These are phyloP conservation scores for Myripristis murdjan DNA, from an alignment of 2,797 vertebrate species.

Conservation along the genomic window DNA sequence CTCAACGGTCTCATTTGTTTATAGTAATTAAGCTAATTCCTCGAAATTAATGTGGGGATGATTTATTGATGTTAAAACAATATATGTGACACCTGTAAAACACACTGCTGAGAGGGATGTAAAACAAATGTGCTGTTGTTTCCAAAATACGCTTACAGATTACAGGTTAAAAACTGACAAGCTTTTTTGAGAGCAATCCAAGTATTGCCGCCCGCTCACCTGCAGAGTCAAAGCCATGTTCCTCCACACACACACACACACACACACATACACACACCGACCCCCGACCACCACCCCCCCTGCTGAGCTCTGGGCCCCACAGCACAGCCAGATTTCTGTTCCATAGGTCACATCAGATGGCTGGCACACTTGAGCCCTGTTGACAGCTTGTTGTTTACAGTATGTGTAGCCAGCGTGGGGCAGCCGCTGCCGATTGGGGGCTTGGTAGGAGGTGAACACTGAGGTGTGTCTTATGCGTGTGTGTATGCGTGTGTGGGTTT, in stretches of 20 bases:
- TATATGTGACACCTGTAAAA: slow-evolving; percentile 13
- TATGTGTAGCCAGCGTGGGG: slow-evolving; percentile 91
- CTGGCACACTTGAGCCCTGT: slow-evolving; percentile 85
- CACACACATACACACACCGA: slow-evolving; percentile 25
- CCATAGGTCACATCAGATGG: slow-evolving; percentile 82
- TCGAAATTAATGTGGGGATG: no score
- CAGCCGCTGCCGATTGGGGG: slow-evolving; percentile 67
- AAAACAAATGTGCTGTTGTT: slow-evolving; percentile 29
- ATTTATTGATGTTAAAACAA: not conserved
- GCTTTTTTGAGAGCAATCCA: slow-evolving; percentile 34
- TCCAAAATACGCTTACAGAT: slow-evolving; percentile 12
- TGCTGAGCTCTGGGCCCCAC: slow-evolving; percentile 61
- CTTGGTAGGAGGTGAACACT: slow-evolving; percentile 70
- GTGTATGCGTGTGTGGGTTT: slow-evolving; percentile 19
- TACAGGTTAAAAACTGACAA: slow-evolving; percentile 39
- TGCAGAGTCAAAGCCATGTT: slow-evolving; percentile 33
- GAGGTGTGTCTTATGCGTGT: slow-evolving; percentile 33
- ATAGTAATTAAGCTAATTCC: no score
- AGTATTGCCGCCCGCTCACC: slow-evolving; percentile 44
- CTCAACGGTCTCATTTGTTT: no score
- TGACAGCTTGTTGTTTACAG: slow-evolving; percentile 94
- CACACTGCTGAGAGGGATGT: slow-evolving; percentile 2
- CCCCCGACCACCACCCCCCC: slow-evolving; percentile 55
- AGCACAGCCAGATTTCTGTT: slow-evolving; percentile 76
- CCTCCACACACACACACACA: slow-evolving; percentile 9